These are phyloP conservation scores for Agrilus biguttatus DNA, from an alignment of 2,888 invertebrate species.

Conservation along the genomic window DNA sequence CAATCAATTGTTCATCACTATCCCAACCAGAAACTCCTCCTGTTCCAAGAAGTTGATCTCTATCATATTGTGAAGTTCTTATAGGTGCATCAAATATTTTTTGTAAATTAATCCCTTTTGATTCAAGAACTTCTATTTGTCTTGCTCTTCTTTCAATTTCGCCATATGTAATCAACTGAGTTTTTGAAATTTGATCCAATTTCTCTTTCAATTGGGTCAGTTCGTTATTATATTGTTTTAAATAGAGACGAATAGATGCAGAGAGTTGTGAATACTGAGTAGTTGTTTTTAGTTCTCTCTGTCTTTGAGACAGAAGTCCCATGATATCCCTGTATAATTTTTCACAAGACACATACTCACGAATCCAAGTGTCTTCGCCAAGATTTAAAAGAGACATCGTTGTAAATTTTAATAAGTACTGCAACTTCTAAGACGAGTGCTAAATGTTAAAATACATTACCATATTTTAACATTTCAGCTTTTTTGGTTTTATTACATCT, in stretches of 20 bases:
- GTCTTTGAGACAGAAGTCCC: conserved; percentile 42
- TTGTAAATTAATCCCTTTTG: conserved; percentile 42
- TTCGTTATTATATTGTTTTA: conserved; percentile 48
- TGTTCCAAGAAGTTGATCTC: conserved; percentile 25
- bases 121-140: conserved; percentile 44
- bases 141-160: conserved; percentile 47
- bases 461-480: no score
- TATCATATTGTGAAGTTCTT: conserved; percentile 18
- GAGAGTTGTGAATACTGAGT: conserved; percentile 43
- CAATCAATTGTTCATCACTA: conserved; percentile 31
- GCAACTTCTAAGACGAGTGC: no score
- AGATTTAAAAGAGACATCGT: neutral
- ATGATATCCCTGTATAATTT: conserved; percentile 47
- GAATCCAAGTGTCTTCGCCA: neutral
- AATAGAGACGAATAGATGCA: conserved; percentile 39
- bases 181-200: conserved; percentile 34
- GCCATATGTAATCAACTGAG: conserved; percentile 36
- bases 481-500: no score
- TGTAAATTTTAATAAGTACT: no score
- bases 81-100: conserved; percentile 33
- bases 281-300: conserved; percentile 36
- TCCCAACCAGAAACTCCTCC: conserved; percentile 31
- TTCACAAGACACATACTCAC: conserved; percentile 51
- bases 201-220: conserved; percentile 41
- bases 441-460: no score